Evolutionary conservation across 2,888 invertebrate genomes (phyloP), one percentile per base, ranked within the genome.

Genomic region (Hecatera dysodea): DNA sequence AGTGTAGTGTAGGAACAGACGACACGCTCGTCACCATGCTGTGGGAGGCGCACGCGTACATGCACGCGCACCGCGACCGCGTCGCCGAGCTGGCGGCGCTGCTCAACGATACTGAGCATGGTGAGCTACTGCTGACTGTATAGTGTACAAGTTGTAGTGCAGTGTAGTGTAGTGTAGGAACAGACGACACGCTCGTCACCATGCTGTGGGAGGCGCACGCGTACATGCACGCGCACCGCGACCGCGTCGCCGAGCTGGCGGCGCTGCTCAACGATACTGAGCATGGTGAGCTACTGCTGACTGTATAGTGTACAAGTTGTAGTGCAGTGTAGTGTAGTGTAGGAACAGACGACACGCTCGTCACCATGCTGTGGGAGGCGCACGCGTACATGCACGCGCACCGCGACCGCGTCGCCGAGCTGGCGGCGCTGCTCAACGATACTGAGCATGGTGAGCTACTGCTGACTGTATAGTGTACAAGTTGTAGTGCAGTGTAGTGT

Each of bases 151-250:
- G 33, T 33, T 33, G 33, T 33, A 33, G 33, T 33, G 33, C 8
- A 98, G 96, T 99, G 83, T 99, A 98, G 33, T 33, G 33, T 33
- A 98, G 96, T 99, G 83, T 99, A 98, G 98, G 98, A 98, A 89
- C 33, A 33, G 98, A 97, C 0, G 98, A 98, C 88, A 33, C 33
- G 33, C 33, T 33, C 33, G 33, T 33, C 33, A 33, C 33, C 33
- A 33, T 33, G 33, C 33, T 33, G 33, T 33, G 33, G 33, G 33
- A 33, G 33, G 33, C 33, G 33, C 33, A 33, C 33, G 33, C 33
- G 33, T 33, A 33, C 33, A 33, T 33, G 33, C 33, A 33, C 33
- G 33, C 33, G 33, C 33, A 33, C 33, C 88, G 96, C 36, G 95
- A 96, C 82, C 93, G 96, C 24, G 93, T 97, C 19, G 92, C 91